Evolutionary conservation across 1,140 invertebrate species (phyloP).

Genomic region (Drosophila ambigua): DNA sequence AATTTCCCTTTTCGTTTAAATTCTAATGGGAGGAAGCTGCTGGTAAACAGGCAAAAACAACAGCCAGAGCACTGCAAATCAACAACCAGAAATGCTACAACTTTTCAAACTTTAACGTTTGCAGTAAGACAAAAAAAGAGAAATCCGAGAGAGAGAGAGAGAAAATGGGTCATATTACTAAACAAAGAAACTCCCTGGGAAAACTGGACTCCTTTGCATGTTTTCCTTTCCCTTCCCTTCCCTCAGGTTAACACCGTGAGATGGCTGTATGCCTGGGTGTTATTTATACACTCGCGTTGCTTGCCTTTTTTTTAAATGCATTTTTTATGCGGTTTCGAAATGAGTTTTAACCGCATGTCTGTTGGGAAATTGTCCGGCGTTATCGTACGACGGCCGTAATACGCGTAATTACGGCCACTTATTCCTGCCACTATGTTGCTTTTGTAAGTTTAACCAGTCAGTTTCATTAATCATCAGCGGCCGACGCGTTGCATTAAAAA

Average conservation of each 20-base stretch:
- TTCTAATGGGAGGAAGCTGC: neutral
- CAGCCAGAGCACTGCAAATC: neutral
- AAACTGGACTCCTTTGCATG: constrained; percentile 3
- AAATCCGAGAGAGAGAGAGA: neutral
- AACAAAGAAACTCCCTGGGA: constrained; percentile 19
- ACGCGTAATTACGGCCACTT: constrained; percentile 46
- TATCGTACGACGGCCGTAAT: constrained; percentile 9
- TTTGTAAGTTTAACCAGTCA: constrained; percentile 45
- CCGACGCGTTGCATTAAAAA: constrained; percentile 11
- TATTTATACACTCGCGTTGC: constrained; percentile 20
- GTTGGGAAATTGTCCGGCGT: constrained; percentile 3
- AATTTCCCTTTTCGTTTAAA: neutral
- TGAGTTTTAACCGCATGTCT: constrained; percentile 24
- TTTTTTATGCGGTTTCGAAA: constrained; percentile 51
- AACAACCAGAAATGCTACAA: constrained; percentile 6
- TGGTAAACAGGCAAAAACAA: constrained; percentile 12
- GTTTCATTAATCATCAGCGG: constrained; percentile 41
- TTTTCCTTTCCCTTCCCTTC: neutral
- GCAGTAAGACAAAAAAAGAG: constrained; percentile 7
- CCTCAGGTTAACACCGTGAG: neutral
- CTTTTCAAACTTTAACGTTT: constrained; percentile 13
- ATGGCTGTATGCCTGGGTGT: constrained; percentile 7
- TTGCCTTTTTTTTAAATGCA: constrained; percentile 25
- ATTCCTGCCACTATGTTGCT: constrained; percentile 8
- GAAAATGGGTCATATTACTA: constrained; percentile 30